Percentiles rank a stretch among this genome's conserved stretches.
Evolutionary conservation across 1,140 invertebrate species (phyloP).

Genomic region (Drosophila seguyi): DNA sequence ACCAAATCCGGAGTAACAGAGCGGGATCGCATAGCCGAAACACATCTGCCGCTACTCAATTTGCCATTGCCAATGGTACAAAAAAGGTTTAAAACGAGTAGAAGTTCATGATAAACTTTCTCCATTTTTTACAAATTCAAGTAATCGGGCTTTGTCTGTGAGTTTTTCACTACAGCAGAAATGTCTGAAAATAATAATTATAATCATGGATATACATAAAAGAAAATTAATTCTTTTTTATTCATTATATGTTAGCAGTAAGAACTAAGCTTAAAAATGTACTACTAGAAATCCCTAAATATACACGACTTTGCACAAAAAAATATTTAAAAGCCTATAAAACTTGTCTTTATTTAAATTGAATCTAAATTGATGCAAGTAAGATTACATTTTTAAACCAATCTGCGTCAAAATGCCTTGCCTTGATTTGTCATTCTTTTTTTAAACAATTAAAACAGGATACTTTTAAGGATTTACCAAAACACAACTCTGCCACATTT

Average conservation of each 20-base stretch:
- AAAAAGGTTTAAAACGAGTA: background rate
- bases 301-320: no score
- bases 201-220: background rate
- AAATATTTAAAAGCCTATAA: no score
- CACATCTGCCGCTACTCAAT: background rate
- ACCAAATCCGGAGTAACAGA: constrained; percentile 2
- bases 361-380: background rate
- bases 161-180: background rate
- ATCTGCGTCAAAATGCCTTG: background rate
- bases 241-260: background rate
- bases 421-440: no score
- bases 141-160: background rate
- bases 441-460: background rate
- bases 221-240: no score
- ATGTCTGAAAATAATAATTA: background rate
- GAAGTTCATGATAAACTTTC: background rate
- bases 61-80: background rate
- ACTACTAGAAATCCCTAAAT: no score
- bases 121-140: background rate
- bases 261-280: no score
- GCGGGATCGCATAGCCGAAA: constrained; percentile 9
- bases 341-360: no score
- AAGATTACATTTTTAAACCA: background rate
- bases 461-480: constrained; percentile 1
- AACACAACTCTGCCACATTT: background rate